Evolutionary conservation across 2,888 invertebrate species (phyloP).

Genomic region (Andrena bicolor): DNA sequence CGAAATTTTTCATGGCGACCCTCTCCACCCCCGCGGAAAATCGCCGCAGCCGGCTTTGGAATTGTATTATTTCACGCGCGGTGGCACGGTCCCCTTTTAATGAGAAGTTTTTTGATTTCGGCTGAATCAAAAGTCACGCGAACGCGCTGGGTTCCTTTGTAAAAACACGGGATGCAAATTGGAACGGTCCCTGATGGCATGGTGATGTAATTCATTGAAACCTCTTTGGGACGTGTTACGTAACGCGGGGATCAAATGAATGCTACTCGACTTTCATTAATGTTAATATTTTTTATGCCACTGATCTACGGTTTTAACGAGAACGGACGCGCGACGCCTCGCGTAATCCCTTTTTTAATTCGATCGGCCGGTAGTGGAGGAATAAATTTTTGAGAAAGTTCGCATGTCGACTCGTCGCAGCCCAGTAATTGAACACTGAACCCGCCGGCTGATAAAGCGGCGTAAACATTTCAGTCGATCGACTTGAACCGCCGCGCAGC

Average conservation of each 20-base stretch:
- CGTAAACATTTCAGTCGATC: no score
- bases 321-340: not conserved
- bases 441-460: no score
- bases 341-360: no score
- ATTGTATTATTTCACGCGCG: not conserved
- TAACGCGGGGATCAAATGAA: not conserved
- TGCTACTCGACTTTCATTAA: not conserved
- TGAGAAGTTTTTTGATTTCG: constrained; percentile 6
- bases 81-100: not conserved
- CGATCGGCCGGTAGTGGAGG: no score
- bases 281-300: not conserved
- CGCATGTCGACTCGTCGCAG: not conserved
- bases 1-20: constrained; percentile 9
- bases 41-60: not conserved
- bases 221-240: constrained; percentile 2
- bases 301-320: not conserved
- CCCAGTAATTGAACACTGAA: not conserved
- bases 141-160: not conserved
- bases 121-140: not conserved
- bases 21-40: not conserved
- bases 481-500: not conserved
- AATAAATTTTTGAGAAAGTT: not conserved
- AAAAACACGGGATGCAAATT: not conserved
- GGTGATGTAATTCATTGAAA: not conserved
- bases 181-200: not conserved